Conservation (phyloP, 2,113 vertebrate genomes). For the Chascanopsetta lugubris region DNA sequence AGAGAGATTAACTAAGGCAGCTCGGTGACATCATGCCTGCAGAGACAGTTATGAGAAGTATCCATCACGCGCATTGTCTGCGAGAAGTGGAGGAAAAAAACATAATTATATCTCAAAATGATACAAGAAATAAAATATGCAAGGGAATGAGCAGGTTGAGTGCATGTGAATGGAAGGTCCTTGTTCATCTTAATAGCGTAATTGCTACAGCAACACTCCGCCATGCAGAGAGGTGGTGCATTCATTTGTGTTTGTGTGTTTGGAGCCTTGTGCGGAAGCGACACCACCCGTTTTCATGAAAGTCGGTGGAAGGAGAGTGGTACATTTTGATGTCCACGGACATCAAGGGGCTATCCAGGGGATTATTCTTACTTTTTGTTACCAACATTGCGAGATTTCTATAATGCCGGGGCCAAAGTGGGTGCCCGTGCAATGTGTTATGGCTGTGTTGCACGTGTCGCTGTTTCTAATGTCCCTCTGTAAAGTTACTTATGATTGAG, state of each 20-base stretch:
- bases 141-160: conserved; percentile 11
- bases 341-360: too few species aligned
- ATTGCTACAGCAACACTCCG: conserved; percentile 10
- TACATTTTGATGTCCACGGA: too few species aligned
- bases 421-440: too few species aligned
- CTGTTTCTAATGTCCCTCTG: too few species aligned
- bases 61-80: conserved; percentile 56
- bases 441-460: too few species aligned
- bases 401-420: too few species aligned
- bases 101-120: conserved; percentile 41
- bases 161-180: conserved; percentile 23
- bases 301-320: too few species aligned
- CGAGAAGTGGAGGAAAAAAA: conserved; percentile 38
- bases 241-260: background rate
- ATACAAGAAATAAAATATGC: conserved; percentile 42
- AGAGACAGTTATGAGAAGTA: conserved; percentile 68
- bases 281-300: too few species aligned
- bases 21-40: conserved; percentile 69
- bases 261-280: background rate
- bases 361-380: too few species aligned
- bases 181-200: conserved; percentile 21
- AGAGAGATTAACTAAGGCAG: conserved; percentile 72
- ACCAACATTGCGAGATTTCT: too few species aligned
- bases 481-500: too few species aligned
- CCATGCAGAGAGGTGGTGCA: background rate